Conservation (phyloP, 2,888 invertebrate species). For the Baccha elongata region DNA sequence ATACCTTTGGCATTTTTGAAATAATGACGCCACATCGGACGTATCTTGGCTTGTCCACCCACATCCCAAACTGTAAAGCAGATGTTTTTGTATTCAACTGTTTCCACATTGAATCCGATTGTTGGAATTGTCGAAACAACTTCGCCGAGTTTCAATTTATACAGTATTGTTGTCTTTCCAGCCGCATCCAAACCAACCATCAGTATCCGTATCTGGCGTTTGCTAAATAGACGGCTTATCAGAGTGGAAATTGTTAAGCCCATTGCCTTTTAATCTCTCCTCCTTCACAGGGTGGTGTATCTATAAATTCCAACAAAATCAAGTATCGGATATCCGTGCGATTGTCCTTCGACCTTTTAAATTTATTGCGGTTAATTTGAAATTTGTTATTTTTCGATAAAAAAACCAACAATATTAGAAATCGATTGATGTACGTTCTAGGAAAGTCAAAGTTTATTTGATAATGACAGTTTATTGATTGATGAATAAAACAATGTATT, state of each 20-base stretch:
- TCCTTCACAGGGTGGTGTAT: neutral
- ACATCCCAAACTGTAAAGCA: conserved; percentile 75
- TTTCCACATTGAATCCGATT: conserved; percentile 75
- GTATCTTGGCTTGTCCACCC: conserved; percentile 75
- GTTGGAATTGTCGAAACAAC: conserved; percentile 75
- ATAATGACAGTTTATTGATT: neutral
- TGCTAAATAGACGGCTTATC: conserved; percentile 68
- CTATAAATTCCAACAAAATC: neutral
- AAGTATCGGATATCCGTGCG: neutral
- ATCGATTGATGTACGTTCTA: neutral
- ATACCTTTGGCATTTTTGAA: conserved; percentile 74
- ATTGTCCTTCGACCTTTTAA: neutral
- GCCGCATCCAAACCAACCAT: conserved; percentile 75
- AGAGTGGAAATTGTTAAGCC: conserved; percentile 72
- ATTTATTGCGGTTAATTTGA: conserved; percentile 1
- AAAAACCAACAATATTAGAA: neutral
- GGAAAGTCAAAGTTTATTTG: neutral
- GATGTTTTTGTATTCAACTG: conserved; percentile 74
- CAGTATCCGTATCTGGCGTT: conserved; percentile 73
- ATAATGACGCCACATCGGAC: conserved; percentile 75
- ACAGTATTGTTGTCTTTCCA: conserved; percentile 75
- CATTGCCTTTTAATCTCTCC: conserved; percentile 40
- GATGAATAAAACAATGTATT: neutral
- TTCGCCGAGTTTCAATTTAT: conserved; percentile 75
- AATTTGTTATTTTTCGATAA: neutral